Conservation (phyloP, 2,113 vertebrate genomes). For the Clarias batrachus region DNA sequence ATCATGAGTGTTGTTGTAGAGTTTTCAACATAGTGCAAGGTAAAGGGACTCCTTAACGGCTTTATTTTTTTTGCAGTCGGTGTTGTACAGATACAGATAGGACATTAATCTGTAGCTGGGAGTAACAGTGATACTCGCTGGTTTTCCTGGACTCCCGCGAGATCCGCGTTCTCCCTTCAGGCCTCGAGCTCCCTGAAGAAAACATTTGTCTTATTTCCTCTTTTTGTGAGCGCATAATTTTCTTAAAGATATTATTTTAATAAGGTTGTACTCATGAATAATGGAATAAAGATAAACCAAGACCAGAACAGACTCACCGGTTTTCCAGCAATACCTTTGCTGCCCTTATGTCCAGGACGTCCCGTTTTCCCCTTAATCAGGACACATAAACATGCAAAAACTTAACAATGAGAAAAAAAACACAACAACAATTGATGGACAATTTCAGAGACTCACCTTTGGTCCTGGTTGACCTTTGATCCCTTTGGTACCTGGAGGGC, state of each 20-base stretch:
- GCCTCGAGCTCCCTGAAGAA: slow-evolving; percentile 65
- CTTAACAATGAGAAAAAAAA: background rate
- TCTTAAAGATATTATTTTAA: background rate
- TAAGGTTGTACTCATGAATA: background rate
- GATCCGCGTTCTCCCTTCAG: slow-evolving; percentile 57
- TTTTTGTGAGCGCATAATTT: background rate
- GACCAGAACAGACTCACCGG: slow-evolving; percentile 58
- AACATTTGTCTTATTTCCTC: background rate
- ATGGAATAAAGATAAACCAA: background rate
- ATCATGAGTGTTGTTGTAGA: no score
- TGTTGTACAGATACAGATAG: background rate
- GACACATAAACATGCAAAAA: slow-evolving; percentile 21
- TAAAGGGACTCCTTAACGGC: no score
- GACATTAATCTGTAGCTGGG: background rate
- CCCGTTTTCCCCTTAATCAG: slow-evolving; percentile 61
- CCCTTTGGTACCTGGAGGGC: slow-evolving; percentile 62
- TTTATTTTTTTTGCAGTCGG: no score
- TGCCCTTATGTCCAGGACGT: slow-evolving; percentile 61
- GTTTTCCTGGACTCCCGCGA: slow-evolving; percentile 64
- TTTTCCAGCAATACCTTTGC: slow-evolving; percentile 63
- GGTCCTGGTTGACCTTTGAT: slow-evolving; percentile 62
- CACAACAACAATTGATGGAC: background rate
- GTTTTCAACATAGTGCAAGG: no score
- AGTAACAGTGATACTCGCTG: slow-evolving; percentile 61
- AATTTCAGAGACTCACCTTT: slow-evolving; percentile 54